A percentile compares a stretch with the other conserved stretches of the same genome.
Evolutionary conservation across 2,113 vertebrate species (phyloP).

Genomic region (Perca fluviatilis): DNA sequence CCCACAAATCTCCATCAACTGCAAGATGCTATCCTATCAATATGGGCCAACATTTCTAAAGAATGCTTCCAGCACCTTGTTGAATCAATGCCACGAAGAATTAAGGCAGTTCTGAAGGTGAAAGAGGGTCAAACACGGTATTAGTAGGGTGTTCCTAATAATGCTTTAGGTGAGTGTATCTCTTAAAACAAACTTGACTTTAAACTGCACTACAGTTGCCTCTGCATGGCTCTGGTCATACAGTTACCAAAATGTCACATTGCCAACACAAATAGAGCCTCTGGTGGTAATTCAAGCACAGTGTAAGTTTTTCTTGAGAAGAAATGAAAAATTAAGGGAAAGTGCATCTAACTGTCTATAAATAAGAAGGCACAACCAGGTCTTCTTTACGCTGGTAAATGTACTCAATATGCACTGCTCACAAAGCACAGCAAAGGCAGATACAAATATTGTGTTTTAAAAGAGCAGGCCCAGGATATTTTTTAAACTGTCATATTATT

Average conservation of each 20-base stretch:
- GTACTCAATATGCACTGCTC: not conserved
- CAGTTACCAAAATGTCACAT: not conserved
- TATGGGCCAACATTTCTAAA: no score
- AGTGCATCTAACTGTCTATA: not conserved
- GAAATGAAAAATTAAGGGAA: not conserved
- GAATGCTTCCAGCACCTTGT: no score
- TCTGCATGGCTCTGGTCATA: not conserved
- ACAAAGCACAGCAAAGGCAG: slow-evolving; percentile 13
- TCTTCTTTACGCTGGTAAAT: slow-evolving; percentile 10
- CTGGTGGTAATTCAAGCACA: not conserved
- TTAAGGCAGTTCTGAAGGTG: no score
- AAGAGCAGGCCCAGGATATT: slow-evolving; percentile 21
- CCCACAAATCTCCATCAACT: no score
- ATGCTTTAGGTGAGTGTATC: not conserved
- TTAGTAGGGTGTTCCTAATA: no score
- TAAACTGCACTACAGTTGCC: not conserved
- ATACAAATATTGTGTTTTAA: slow-evolving; percentile 28
- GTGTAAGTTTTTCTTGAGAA: not conserved
- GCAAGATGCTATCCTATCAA: no score
- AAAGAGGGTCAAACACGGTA: no score
- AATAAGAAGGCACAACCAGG: not conserved
- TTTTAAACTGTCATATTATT: slow-evolving; percentile 40
- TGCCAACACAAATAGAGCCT: not conserved
- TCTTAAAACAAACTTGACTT: not conserved
- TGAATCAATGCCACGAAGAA: no score